Evolutionary conservation across 2,888 invertebrate genomes (phyloP).

Genomic region (Cephus sareptanus): DNA sequence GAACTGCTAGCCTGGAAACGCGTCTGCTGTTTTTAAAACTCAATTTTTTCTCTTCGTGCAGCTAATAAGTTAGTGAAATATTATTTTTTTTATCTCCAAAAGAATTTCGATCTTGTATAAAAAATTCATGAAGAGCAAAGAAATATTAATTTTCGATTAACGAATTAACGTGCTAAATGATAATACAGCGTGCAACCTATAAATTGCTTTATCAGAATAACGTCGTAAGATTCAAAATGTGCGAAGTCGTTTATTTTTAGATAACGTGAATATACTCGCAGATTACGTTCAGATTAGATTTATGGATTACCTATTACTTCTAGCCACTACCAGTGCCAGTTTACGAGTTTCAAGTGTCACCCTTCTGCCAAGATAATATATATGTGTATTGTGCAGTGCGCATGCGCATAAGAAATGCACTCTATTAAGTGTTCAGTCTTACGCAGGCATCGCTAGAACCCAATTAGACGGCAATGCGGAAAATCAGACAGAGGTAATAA

Average conservation of each 20-base stretch:
- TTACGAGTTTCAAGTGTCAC: neutral
- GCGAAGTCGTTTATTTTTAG: neutral
- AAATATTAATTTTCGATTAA: no score
- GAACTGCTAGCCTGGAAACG: neutral
- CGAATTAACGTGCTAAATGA: neutral
- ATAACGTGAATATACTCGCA: neutral
- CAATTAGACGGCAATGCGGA: neutral
- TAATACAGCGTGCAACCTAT: neutral
- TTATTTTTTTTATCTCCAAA: neutral
- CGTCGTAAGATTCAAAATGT: neutral
- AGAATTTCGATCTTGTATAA: neutral
- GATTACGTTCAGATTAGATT: neutral
- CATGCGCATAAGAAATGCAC: no score
- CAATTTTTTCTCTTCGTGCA: neutral
- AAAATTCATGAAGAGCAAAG: neutral
- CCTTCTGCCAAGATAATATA: neutral
- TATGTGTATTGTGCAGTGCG: neutral
- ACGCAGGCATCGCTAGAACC: neutral
- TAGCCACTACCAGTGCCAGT: neutral
- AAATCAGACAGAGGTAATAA: neutral
- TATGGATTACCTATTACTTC: neutral
- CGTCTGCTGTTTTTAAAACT: neutral
- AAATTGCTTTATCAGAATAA: neutral
- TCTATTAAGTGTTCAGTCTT: neutral
- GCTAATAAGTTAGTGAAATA: neutral